phyloP scores from a whole-genome alignment of 1,140 invertebrate genomes.

The Bradysia coprophila region DNA sequence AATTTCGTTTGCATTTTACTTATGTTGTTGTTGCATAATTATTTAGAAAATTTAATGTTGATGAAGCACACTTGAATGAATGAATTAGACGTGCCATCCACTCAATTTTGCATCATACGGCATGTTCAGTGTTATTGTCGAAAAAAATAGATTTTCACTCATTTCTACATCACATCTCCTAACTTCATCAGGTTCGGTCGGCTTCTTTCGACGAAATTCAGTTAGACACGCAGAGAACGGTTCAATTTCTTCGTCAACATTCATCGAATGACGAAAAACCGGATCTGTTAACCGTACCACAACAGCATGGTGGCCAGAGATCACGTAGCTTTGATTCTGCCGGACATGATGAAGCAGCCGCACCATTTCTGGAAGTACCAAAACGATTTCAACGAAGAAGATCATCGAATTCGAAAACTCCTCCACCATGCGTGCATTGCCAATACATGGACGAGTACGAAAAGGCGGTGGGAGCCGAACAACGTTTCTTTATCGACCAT shows the following conservation, averaged over 20 bases:
- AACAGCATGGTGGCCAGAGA: slow-evolving; percentile 35
- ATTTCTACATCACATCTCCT: too few species aligned
- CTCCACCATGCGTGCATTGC: slow-evolving; percentile 41
- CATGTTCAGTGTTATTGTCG: too few species aligned
- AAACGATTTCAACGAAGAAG: slow-evolving; percentile 38
- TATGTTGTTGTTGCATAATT: too few species aligned
- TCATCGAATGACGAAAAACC: slow-evolving; percentile 22
- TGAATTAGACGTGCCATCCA: too few species aligned
- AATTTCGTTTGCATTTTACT: too few species aligned
- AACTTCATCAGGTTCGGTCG: slow-evolving; percentile 51
- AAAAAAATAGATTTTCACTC: too few species aligned
- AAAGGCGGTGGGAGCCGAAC: slow-evolving; percentile 28
- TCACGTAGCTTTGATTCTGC: slow-evolving; percentile 64
- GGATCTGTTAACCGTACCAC: slow-evolving; percentile 40
- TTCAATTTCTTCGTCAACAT: slow-evolving; percentile 21
- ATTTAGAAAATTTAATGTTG: too few species aligned
- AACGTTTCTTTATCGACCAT: slow-evolving; percentile 17
- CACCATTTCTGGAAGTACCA: slow-evolving; percentile 44
- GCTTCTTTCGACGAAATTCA: slow-evolving; percentile 79
- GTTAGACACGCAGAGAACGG: slow-evolving; percentile 44
- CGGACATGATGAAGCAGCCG: slow-evolving; percentile 38
- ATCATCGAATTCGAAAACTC: slow-evolving; percentile 34
- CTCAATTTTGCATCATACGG: too few species aligned
- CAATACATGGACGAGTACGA: slow-evolving; percentile 41
- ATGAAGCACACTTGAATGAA: too few species aligned